These are phyloP conservation scores for Drosophila bipectinata DNA, from an alignment of 1,140 invertebrate genomes.

Conservation along the genomic window DNA sequence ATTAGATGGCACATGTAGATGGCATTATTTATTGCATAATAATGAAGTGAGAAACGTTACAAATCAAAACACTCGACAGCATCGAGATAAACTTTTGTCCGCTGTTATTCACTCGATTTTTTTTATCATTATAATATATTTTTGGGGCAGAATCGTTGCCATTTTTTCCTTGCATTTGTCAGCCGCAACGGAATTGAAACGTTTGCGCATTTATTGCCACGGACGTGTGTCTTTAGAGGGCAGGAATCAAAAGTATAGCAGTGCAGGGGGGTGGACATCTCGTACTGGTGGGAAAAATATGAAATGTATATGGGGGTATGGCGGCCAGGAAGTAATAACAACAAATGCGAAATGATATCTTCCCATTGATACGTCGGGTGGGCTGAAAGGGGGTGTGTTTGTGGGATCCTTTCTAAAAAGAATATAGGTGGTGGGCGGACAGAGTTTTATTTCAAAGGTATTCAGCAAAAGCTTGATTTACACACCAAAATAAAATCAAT, in stretches of 20 bases:
- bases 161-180: constrained; percentile 78
- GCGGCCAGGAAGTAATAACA: constrained; percentile 66
- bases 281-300: constrained; percentile 69
- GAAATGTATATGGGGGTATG: constrained; percentile 59
- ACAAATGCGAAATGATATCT: constrained; percentile 68
- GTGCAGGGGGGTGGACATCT: constrained; percentile 21
- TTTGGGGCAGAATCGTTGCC: constrained; percentile 65
- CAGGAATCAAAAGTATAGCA: constrained; percentile 9
- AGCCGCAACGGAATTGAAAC: constrained; percentile 83
- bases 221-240: constrained; percentile 64
- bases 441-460: background rate
- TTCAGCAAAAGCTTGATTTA: background rate
- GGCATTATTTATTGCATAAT: constrained; percentile 83
- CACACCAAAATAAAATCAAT: background rate
- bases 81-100: constrained; percentile 68
- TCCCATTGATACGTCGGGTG: constrained; percentile 34
- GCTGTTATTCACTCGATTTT: constrained; percentile 31
- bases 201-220: constrained; percentile 76
- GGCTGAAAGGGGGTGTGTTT: background rate
- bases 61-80: constrained; percentile 84
- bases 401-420: background rate
- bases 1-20: constrained; percentile 55
- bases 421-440: background rate
- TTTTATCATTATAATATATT: constrained; percentile 77
- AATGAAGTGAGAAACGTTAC: constrained; percentile 84